Percentiles rank a stretch among this genome's conserved stretches.
phyloP scores from a whole-genome alignment of 2,113 vertebrate genomes.

The Illadopsis cleaveri region DNA sequence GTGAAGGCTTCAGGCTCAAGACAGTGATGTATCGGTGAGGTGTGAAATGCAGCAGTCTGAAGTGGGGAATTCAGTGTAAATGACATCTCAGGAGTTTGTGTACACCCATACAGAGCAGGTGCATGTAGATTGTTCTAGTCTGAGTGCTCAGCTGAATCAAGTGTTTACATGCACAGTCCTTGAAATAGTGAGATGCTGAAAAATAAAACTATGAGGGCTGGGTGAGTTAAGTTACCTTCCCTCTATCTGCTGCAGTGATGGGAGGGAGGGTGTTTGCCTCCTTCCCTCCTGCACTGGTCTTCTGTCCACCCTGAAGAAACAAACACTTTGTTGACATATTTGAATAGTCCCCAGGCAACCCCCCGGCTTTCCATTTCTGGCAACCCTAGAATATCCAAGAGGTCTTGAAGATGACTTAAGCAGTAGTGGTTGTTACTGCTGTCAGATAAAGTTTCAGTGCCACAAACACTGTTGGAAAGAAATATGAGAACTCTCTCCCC shows the following conservation, averaged over 20 bases:
- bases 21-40: background rate
- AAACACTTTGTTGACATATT: background rate
- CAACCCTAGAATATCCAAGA: background rate
- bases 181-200: background rate
- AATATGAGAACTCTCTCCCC: background rate
- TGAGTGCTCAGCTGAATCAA: background rate
- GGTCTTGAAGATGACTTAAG: background rate
- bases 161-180: background rate
- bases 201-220: background rate
- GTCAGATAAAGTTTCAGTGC: background rate
- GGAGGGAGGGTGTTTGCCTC: background rate
- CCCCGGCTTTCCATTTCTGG: background rate
- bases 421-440: background rate
- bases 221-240: background rate
- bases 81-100: background rate
- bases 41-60: background rate
- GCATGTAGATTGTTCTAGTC: background rate
- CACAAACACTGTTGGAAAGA: background rate
- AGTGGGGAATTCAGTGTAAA: background rate
- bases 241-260: rapidly evolving
- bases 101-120: background rate
- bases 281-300: background rate
- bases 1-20: background rate
- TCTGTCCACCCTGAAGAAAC: background rate
- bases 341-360: background rate